A percentile compares a stretch with the other conserved stretches of the same genome.
phyloP scores from a whole-genome alignment of 92 coral and sea anemone species.

The Epizoanthus stellaris region DNA sequence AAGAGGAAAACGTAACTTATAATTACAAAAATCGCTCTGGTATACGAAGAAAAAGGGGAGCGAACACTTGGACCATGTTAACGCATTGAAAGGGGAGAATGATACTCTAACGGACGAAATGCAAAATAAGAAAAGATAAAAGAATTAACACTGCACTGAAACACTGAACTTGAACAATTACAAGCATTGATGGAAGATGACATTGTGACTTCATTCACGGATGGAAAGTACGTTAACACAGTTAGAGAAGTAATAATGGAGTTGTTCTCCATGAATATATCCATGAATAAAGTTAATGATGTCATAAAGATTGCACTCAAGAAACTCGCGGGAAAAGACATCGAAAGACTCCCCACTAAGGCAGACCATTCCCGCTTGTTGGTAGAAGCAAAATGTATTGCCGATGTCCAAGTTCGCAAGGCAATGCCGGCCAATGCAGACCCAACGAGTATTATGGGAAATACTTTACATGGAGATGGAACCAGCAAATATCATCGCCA shows the following conservation, averaged over 20 bases:
- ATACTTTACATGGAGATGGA: conserved; percentile 55
- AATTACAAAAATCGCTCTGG: conserved; percentile 30
- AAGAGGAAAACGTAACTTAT: conserved; percentile 41
- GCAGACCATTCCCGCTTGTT: conserved; percentile 50
- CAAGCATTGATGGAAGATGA: conserved; percentile 29
- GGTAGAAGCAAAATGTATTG: conserved; percentile 49
- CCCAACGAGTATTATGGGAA: conserved; percentile 41
- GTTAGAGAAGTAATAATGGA: conserved; percentile 50
- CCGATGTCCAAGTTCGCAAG: conserved; percentile 48
- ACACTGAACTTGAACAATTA: conserved; percentile 39
- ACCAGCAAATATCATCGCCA: conserved; percentile 52
- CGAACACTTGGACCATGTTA: conserved; percentile 41
- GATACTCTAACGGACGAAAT: conserved; percentile 38
- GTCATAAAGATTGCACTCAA: conserved; percentile 39
- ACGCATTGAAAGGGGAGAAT: conserved; percentile 38
- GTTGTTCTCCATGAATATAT: conserved; percentile 51
- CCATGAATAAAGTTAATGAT: conserved; percentile 51
- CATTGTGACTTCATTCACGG: conserved; percentile 35
- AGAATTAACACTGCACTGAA: conserved; percentile 36
- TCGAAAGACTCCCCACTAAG: conserved; percentile 53
- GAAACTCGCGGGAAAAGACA: conserved; percentile 38
- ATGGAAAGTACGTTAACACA: conserved; percentile 50
- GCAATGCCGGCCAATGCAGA: conserved; percentile 46
- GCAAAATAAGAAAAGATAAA: conserved; percentile 42
- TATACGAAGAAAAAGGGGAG: conserved; percentile 38